Evolutionary conservation across 2,113 vertebrate species (phyloP).

Genomic region (Planiliza haematocheilus): DNA sequence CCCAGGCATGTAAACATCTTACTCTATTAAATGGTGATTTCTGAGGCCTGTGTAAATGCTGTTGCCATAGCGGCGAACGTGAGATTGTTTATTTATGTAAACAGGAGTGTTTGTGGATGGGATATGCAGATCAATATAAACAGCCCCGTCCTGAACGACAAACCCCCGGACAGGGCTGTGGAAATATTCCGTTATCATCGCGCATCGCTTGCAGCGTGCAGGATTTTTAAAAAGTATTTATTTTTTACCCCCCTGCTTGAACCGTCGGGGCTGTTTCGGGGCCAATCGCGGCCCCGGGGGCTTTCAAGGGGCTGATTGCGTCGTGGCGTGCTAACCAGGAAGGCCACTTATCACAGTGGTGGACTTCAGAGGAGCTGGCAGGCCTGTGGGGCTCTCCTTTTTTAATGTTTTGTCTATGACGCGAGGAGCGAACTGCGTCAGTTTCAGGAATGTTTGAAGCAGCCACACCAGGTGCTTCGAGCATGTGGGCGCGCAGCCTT

Average conservation of each 20-base stretch:
- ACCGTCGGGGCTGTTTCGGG: slow-evolving; percentile 58
- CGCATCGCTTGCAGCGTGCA: slow-evolving; percentile 17
- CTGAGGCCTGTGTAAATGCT: slow-evolving; percentile 51
- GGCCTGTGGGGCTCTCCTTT: slow-evolving; percentile 26
- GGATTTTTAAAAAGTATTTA: slow-evolving; percentile 29
- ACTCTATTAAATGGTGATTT: slow-evolving; percentile 62
- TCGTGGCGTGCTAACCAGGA: slow-evolving; percentile 49
- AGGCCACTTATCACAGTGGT: slow-evolving; percentile 59
- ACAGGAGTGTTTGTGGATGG: slow-evolving; percentile 70
- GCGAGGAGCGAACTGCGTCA: slow-evolving; percentile 29
- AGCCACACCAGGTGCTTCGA: slow-evolving; percentile 48
- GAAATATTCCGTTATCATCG: slow-evolving; percentile 25
- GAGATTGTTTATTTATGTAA: slow-evolving; percentile 73
- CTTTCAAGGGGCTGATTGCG: slow-evolving; percentile 58
- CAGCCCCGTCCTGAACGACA: slow-evolving; percentile 51
- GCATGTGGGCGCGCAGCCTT: slow-evolving; percentile 24
- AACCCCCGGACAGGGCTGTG: slow-evolving; percentile 3
- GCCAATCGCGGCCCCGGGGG: slow-evolving; percentile 43
- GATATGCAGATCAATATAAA: slow-evolving; percentile 67
- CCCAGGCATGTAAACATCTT: slow-evolving; percentile 63
- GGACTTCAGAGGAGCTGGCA: slow-evolving; percentile 52
- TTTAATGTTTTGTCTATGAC: slow-evolving; percentile 66
- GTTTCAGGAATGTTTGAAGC: slow-evolving; percentile 37
- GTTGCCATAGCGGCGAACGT: slow-evolving; percentile 69
- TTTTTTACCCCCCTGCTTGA: slow-evolving; percentile 31